These are phyloP conservation scores for Catonia carolina DNA, from an alignment of 2,888 invertebrate genomes.

Conservation along the genomic window DNA sequence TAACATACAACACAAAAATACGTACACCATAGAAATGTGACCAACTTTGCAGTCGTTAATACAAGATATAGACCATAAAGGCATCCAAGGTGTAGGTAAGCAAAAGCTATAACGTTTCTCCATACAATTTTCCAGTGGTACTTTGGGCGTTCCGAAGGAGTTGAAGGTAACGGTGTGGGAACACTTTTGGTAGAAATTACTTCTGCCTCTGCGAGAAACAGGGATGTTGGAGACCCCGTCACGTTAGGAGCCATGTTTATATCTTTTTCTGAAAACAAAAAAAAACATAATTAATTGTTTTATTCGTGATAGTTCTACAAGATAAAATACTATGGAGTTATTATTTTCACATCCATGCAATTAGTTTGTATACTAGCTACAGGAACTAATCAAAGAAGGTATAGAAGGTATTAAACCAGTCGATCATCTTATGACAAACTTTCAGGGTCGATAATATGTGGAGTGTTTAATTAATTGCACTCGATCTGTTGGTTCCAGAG, in stretches of 20 bases:
- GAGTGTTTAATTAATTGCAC: no score
- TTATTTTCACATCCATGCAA: no score
- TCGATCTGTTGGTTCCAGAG: no score
- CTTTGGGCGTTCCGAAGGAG: slow-evolving; percentile 11
- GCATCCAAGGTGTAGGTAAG: slow-evolving; percentile 59
- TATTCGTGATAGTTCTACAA: no score
- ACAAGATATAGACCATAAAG: slow-evolving; percentile 57
- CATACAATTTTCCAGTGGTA: slow-evolving; percentile 63
- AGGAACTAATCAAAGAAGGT: no score
- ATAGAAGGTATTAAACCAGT: no score
- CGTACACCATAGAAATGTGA: slow-evolving; percentile 53
- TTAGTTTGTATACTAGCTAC: no score
- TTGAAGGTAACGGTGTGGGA: not conserved
- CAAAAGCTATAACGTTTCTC: slow-evolving; percentile 68
- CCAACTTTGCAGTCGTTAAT: slow-evolving; percentile 44
- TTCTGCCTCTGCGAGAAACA: slow-evolving; percentile 48
- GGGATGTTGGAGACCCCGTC: slow-evolving; percentile 49
- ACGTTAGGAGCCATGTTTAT: slow-evolving; percentile 55
- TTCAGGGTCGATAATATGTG: no score
- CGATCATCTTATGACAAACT: no score
- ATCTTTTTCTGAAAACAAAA: slow-evolving; percentile 13
- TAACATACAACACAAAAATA: no score
- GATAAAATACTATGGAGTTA: no score
- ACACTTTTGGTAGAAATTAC: slow-evolving; percentile 26
- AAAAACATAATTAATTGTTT: not conserved